A percentile compares a stretch with the other conserved stretches of the same genome.
Conservation (phyloP, 1,140 invertebrate genomes). For the Bradynema listronoti region DNA sequence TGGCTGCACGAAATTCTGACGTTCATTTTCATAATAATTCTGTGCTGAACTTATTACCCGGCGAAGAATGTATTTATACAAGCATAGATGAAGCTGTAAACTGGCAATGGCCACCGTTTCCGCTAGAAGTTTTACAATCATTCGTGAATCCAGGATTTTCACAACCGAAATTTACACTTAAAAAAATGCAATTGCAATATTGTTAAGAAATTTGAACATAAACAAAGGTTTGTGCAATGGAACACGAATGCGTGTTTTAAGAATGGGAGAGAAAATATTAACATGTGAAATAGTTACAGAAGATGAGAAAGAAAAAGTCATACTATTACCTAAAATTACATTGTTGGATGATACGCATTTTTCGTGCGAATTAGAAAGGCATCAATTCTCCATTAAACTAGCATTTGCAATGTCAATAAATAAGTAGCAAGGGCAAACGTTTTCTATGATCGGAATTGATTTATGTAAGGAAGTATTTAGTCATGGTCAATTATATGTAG, state of each 20-base stretch:
- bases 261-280: slow-evolving; percentile 21
- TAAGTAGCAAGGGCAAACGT: slow-evolving; percentile 63
- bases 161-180: slow-evolving; percentile 8
- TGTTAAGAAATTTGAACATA: slow-evolving; percentile 19
- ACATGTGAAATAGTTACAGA: slow-evolving; percentile 29
- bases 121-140: slow-evolving; percentile 9
- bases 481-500: slow-evolving; percentile 61
- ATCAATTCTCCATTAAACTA: slow-evolving; percentile 62
- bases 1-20: slow-evolving; percentile 29
- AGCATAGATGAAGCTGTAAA: slow-evolving; percentile 19
- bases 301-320: slow-evolving; percentile 14
- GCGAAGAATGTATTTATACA: slow-evolving; percentile 17
- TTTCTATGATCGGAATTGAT: slow-evolving; percentile 56
- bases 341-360: slow-evolving; percentile 7
- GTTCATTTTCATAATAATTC: slow-evolving; percentile 24
- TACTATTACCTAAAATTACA: slow-evolving; percentile 24
- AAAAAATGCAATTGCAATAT: slow-evolving; percentile 14
- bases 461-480: slow-evolving; percentile 58
- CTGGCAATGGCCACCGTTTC: background rate
- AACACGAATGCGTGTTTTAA: slow-evolving; percentile 16
- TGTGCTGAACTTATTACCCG: slow-evolving; percentile 26
- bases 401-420: slow-evolving; percentile 64
- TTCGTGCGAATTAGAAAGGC: slow-evolving; percentile 32
- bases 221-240: slow-evolving; percentile 26
- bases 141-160: slow-evolving; percentile 6